Evolutionary conservation across 2,797 vertebrate species (phyloP).

Genomic region (Spheniscus humboldti): DNA sequence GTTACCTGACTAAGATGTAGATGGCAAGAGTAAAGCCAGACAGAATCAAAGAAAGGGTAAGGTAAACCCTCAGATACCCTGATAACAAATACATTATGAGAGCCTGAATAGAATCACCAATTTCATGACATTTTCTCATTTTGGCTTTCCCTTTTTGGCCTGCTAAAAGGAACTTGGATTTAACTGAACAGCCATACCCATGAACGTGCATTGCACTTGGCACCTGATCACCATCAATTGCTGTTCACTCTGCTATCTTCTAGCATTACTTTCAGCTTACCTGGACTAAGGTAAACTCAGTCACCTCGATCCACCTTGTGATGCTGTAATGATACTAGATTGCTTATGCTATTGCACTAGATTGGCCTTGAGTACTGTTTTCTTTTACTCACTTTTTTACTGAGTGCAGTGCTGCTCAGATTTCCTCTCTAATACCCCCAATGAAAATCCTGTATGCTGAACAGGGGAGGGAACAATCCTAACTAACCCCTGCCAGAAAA

Average conservation of each 20-base stretch:
- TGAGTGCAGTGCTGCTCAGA: background rate
- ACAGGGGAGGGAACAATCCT: background rate
- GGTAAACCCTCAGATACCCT: background rate
- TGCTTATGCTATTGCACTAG: background rate
- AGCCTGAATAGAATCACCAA: background rate
- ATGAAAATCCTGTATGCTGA: background rate
- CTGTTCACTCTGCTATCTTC: background rate
- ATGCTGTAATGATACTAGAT: background rate
- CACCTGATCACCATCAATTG: background rate
- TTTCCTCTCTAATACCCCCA: background rate
- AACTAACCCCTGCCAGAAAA: background rate
- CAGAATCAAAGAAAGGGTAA: background rate
- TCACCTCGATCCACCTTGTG: background rate
- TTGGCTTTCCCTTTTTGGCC: background rate
- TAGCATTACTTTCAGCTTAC: background rate
- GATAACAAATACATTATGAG: background rate
- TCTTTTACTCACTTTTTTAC: background rate
- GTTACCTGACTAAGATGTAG: background rate
- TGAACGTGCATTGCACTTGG: background rate
- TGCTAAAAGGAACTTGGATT: background rate
- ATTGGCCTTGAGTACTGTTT: background rate
- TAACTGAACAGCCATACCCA: background rate
- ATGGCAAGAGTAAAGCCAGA: background rate
- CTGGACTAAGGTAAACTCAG: background rate
- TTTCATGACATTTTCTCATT: background rate